phyloP scores from a whole-genome alignment of 1,140 invertebrate genomes.

The Sogatella furcifera region DNA sequence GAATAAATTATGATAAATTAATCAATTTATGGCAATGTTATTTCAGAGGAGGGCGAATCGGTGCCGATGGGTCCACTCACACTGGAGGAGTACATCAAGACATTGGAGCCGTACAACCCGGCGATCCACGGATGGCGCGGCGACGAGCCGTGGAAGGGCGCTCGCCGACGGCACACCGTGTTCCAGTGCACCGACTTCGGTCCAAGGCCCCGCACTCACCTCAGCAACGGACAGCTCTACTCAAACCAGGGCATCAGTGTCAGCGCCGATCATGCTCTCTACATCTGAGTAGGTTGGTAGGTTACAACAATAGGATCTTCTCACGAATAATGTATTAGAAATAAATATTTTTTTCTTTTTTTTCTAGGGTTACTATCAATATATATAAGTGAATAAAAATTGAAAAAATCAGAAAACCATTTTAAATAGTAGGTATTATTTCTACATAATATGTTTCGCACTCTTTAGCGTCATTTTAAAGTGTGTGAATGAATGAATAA shows the following conservation, averaged over 20 bases:
- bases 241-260: background rate
- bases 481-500: too few species aligned
- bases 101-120: constrained; percentile 24
- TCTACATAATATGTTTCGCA: too few species aligned
- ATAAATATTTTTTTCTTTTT: too few species aligned
- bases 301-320: too few species aligned
- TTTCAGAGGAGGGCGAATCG: constrained; percentile 5
- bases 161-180: background rate
- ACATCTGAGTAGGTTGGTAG: background rate
- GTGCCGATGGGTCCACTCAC: constrained; percentile 20
- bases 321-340: too few species aligned
- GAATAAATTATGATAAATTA: too few species aligned
- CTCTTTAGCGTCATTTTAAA: too few species aligned
- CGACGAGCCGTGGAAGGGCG: constrained; percentile 14
- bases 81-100: constrained; percentile 22
- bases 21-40: too few species aligned
- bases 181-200: background rate
- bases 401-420: too few species aligned
- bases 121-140: constrained; percentile 24
- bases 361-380: too few species aligned
- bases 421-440: too few species aligned
- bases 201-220: background rate
- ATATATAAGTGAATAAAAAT: too few species aligned
- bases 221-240: background rate
- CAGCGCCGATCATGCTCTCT: background rate